Conservation (phyloP, 2,797 vertebrate species). For the Malurus splendens region DNA sequence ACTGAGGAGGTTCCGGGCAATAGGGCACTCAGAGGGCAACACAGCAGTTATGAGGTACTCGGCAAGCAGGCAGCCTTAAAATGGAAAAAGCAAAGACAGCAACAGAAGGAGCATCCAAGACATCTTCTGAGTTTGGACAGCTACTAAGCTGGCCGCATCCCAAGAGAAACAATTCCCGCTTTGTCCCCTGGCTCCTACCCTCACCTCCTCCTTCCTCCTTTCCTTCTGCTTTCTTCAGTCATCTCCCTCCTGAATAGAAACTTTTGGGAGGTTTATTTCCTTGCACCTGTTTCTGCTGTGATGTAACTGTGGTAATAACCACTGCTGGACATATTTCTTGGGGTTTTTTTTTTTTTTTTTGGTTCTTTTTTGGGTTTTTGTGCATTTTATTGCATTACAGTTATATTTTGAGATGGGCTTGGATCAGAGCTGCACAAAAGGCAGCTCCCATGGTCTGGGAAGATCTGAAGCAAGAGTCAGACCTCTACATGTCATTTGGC, state of each 20-base stretch:
- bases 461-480: neutral
- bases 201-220: constrained; percentile 23
- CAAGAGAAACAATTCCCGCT: constrained; percentile 53
- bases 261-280: constrained; percentile 58
- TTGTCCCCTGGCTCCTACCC: neutral
- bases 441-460: neutral
- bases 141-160: constrained; percentile 43
- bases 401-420: neutral
- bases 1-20: neutral
- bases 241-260: constrained; percentile 38
- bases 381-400: neutral
- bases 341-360: neutral
- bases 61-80: neutral
- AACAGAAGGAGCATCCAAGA: constrained; percentile 11
- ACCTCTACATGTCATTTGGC: neutral
- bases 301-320: constrained; percentile 51
- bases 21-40: neutral
- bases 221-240: constrained; percentile 25
- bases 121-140: neutral
- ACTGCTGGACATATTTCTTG: constrained; percentile 24
- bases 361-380: neutral
- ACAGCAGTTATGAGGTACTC: rapidly evolving
- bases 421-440: neutral
- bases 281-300: constrained; percentile 63
- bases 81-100: neutral